Percentiles rank a stretch among this genome's conserved stretches.
Evolutionary conservation across 1,140 invertebrate species (phyloP).

Genomic region (Neodiprion fabricii): DNA sequence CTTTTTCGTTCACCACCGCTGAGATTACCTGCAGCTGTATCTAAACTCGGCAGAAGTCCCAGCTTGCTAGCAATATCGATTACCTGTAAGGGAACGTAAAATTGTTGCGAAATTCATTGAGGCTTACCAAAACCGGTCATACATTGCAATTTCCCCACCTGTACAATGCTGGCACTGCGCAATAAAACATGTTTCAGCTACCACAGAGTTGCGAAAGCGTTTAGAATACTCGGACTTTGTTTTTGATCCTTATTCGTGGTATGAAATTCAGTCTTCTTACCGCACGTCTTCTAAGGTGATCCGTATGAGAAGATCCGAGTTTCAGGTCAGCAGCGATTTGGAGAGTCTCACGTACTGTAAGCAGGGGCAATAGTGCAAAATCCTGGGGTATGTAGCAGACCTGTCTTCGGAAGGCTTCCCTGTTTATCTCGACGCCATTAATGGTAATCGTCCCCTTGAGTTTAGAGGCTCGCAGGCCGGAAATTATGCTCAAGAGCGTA

Average conservation of each 20-base stretch:
- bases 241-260: neutral
- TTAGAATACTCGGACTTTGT: neutral
- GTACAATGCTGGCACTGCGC: neutral
- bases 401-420: constrained; percentile 62
- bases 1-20: constrained; percentile 88
- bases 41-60: constrained; percentile 66
- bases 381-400: constrained; percentile 75
- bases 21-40: constrained; percentile 70
- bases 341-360: constrained; percentile 72
- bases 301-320: constrained; percentile 39
- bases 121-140: neutral
- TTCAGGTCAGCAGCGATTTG: constrained; percentile 72
- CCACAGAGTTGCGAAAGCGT: too few relatives aligned
- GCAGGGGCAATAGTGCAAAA: constrained; percentile 69
- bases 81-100: constrained; percentile 56
- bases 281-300: constrained; percentile 13
- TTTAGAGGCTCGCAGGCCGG: constrained; percentile 43
- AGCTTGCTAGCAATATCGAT: constrained; percentile 65
- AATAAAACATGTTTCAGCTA: neutral
- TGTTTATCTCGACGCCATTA: constrained; percentile 34
- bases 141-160: neutral
- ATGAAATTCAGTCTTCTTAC: constrained; percentile 28
- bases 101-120: neutral
- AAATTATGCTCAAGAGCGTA: constrained; percentile 73
- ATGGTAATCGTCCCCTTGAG: constrained; percentile 36